A percentile compares a stretch with the other conserved stretches of the same genome.
Evolutionary conservation across 2,888 invertebrate species (phyloP).

Genomic region (Lingula anatina): DNA sequence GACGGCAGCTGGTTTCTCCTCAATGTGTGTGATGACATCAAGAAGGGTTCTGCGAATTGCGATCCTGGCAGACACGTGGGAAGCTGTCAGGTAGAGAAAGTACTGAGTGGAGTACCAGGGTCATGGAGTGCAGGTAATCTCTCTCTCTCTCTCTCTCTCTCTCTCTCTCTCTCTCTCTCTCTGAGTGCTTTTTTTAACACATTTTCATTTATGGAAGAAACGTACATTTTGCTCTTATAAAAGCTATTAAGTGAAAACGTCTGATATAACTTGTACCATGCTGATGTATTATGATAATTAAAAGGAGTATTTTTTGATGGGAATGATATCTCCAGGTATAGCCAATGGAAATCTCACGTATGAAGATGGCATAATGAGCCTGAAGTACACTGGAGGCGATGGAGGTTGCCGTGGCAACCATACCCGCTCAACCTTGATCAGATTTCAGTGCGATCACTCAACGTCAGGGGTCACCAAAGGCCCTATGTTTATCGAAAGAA

Average conservation of each 20-base stretch:
- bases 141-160: too few species aligned
- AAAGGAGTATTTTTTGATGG: too few species aligned
- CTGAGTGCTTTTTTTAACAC: too few species aligned
- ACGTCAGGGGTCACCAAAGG: slow-evolving; percentile 20
- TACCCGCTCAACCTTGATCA: slow-evolving; percentile 32
- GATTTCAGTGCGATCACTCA: slow-evolving; percentile 36
- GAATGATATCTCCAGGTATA: too few species aligned
- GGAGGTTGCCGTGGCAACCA: slow-evolving; percentile 23
- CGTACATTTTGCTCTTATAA: too few species aligned
- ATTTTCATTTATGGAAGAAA: too few species aligned
- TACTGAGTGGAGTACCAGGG: too few species aligned
- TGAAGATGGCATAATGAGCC: slow-evolving; percentile 38
- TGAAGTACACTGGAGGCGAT: slow-evolving; percentile 39
- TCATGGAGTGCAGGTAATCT: too few species aligned
- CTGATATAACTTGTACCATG: too few species aligned
- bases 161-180: too few species aligned
- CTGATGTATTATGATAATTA: too few species aligned
- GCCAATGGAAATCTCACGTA: slow-evolving; percentile 29
- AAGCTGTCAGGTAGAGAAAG: slow-evolving; percentile 19
- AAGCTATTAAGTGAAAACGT: too few species aligned
- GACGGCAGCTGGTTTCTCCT: slow-evolving; percentile 28
- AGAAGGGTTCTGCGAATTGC: slow-evolving; percentile 7
- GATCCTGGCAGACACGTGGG: slow-evolving; percentile 10
- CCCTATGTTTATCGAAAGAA: slow-evolving; percentile 25
- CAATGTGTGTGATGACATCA: slow-evolving; percentile 35